These are phyloP conservation scores for Drosophila eohydei DNA, from an alignment of 2,888 invertebrate genomes.

Conservation along the genomic window DNA sequence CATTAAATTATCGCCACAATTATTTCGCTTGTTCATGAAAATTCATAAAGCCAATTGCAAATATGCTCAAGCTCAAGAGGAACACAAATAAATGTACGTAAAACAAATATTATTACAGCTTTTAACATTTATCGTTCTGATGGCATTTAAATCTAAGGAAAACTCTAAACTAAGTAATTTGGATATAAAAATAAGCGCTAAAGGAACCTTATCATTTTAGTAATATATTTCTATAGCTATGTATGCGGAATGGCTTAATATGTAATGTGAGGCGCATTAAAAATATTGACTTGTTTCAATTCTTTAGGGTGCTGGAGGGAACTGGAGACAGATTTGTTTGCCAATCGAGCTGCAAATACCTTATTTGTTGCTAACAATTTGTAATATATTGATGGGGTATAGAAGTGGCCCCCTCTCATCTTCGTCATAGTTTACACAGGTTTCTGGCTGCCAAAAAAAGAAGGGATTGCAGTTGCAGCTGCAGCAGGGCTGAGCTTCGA, in stretches of 20 bases:
- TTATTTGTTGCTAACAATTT: constrained; percentile 44
- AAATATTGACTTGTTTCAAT: background rate
- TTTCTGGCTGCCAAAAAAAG: constrained; percentile 7
- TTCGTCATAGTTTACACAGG: background rate
- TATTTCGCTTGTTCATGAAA: constrained; percentile 53
- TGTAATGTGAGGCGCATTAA: background rate
- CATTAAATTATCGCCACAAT: constrained; percentile 60
- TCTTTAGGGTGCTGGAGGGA: background rate
- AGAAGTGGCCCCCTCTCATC: background rate
- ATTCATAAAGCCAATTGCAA: constrained; percentile 58
- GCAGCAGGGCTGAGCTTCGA: constrained; percentile 44
- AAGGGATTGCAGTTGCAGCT: constrained; percentile 52
- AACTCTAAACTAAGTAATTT: background rate
- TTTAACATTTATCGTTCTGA: constrained; percentile 20
- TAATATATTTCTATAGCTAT: too few species aligned
- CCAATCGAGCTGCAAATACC: constrained; percentile 49
- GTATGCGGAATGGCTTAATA: background rate
- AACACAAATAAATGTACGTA: constrained; percentile 31
- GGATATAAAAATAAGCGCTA: background rate
- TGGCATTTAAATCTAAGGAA: background rate
- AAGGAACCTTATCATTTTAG: too few species aligned
- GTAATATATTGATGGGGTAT: constrained; percentile 40
- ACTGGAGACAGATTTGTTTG: background rate
- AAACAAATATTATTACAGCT: constrained; percentile 30
- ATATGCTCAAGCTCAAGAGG: constrained; percentile 40